These are phyloP conservation scores for Ia io DNA, from an alignment of 2,113 vertebrate species.

Conservation along the genomic window DNA sequence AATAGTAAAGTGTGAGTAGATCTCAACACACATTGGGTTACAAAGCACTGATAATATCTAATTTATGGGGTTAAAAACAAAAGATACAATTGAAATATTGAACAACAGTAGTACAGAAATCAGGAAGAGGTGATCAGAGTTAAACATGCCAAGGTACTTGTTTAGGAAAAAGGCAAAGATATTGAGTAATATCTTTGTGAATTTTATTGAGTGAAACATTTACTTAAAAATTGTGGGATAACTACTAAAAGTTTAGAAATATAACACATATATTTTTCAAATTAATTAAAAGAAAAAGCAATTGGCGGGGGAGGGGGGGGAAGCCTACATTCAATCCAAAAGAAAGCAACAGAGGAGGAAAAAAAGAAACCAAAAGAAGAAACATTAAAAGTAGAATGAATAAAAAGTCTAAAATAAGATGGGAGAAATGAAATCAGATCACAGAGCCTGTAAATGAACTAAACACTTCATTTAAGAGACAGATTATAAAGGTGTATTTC, in stretches of 20 bases:
- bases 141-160: neutral
- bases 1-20: neutral
- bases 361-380: neutral
- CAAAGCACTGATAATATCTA: neutral
- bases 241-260: neutral
- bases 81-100: neutral
- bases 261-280: neutral
- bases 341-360: neutral
- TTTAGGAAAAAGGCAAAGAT: neutral
- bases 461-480: neutral
- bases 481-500: neutral
- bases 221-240: neutral
- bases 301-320: neutral
- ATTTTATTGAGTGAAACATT: conserved; percentile 4
- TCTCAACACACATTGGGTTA: neutral
- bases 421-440: conserved; percentile 8
- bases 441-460: neutral
- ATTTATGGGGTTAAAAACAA: neutral
- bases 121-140: neutral
- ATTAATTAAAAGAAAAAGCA: neutral
- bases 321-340: neutral
- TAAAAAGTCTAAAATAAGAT: neutral
- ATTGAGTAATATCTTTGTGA: neutral
- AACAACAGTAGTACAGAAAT: neutral
- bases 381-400: neutral